Conservation (phyloP, 2,888 invertebrate species). For the Diadegma fenestrale region DNA sequence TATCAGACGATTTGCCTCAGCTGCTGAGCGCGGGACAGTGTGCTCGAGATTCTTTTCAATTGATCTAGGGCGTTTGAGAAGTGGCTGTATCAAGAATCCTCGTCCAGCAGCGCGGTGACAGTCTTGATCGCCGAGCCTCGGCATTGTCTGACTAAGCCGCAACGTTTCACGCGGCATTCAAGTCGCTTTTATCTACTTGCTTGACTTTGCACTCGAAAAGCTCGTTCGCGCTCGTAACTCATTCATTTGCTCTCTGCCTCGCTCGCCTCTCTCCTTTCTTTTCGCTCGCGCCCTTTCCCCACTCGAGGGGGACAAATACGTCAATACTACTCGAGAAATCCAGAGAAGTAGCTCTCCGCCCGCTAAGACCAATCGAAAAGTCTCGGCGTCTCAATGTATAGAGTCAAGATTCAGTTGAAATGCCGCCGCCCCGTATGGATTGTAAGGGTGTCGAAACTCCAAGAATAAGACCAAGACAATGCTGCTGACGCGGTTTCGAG, state of each 20-base stretch:
- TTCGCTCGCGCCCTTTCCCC: slow-evolving; percentile 18
- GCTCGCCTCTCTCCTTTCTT: background rate
- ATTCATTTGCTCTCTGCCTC: slow-evolving; percentile 38
- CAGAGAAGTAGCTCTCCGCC: slow-evolving; percentile 38
- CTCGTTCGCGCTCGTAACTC: slow-evolving; percentile 14
- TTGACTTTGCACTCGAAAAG: slow-evolving; percentile 67
- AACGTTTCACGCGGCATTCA: slow-evolving; percentile 60
- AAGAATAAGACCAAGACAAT: slow-evolving; percentile 63
- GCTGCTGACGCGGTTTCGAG: slow-evolving; percentile 49
- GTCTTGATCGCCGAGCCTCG: slow-evolving; percentile 55
- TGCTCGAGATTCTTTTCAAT: slow-evolving; percentile 35
- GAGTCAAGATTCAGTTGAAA: slow-evolving; percentile 58
- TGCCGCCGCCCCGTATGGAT: slow-evolving; percentile 49
- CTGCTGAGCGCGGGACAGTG: slow-evolving; percentile 21
- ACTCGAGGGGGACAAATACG: slow-evolving; percentile 59
- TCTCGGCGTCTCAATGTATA: slow-evolving; percentile 53
- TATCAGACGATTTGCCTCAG: slow-evolving; percentile 23
- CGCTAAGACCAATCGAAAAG: slow-evolving; percentile 54
- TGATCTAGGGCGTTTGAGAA: slow-evolving; percentile 32
- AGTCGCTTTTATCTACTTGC: slow-evolving; percentile 64
- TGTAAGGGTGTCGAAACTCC: slow-evolving; percentile 32
- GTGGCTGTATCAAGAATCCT: slow-evolving; percentile 63
- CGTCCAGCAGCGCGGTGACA: slow-evolving; percentile 59
- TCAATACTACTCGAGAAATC: slow-evolving; percentile 63
- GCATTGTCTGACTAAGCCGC: slow-evolving; percentile 66